Percentiles rank a stretch among this genome's conserved stretches.
phyloP scores from a whole-genome alignment of 1,140 invertebrate genomes.

The Drosophila tristis region DNA sequence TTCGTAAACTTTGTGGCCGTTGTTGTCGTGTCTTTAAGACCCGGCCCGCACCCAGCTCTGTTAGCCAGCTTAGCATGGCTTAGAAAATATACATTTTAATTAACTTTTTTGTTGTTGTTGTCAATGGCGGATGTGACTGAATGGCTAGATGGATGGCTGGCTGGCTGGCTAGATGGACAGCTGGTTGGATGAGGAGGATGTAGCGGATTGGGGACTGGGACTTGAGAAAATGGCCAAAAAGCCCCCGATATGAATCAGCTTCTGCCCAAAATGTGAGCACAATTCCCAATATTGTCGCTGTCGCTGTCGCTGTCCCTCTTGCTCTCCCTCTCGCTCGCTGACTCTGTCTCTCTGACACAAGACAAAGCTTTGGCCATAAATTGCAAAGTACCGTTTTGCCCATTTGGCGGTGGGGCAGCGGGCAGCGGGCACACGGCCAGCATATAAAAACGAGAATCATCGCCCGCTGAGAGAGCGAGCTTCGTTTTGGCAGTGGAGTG shows the following conservation, averaged over 20 bases:
- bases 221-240: conserved; percentile 52
- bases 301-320: conserved; percentile 1
- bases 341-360: conserved; percentile 21
- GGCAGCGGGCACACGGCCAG: conserved; percentile 43
- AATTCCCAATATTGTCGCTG: conserved; percentile 51
- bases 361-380: conserved; percentile 66
- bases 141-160: conserved; percentile 16
- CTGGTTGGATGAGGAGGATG: conserved; percentile 10
- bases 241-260: conserved; percentile 72
- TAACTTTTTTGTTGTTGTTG: conserved; percentile 40
- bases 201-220: conserved; percentile 14
- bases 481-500: conserved; percentile 18
- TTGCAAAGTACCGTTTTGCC: conserved; percentile 77
- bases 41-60: no score
- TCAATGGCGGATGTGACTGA: conserved; percentile 44
- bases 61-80: conserved; percentile 2
- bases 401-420: conserved; percentile 29
- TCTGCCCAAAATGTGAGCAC: conserved; percentile 61
- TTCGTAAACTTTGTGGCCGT: no score
- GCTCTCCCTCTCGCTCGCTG: neutral
- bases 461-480: conserved; percentile 39
- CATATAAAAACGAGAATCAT: conserved; percentile 53
- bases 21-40: no score
- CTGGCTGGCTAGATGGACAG: conserved; percentile 10
- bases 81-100: conserved; percentile 68